Evolutionary conservation across 2,797 vertebrate genomes (phyloP).

Genomic region (Darevskia mixta): DNA sequence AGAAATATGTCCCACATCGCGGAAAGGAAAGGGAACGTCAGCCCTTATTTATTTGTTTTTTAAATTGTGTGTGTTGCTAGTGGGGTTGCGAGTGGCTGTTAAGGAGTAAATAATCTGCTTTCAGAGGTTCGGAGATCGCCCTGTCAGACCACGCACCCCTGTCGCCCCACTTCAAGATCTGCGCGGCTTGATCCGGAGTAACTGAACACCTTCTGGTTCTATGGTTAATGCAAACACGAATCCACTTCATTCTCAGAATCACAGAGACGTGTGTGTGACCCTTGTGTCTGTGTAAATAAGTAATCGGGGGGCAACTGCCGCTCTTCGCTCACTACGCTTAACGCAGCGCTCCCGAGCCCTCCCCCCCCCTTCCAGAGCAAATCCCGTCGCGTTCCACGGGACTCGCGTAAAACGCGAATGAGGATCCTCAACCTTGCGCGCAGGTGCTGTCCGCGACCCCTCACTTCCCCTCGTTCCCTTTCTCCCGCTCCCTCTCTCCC

Average conservation of each 20-base stretch:
- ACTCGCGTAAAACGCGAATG: not conserved
- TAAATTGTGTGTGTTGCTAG: too few relatives aligned
- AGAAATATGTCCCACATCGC: not conserved
- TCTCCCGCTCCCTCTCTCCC: rapidly evolving
- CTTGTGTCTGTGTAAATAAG: not conserved
- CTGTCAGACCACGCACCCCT: too few relatives aligned
- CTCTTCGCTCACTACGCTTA: not conserved
- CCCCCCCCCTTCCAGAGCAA: not conserved
- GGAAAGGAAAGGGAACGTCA: not conserved
- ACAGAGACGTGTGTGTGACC: not conserved
- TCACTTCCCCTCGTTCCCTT: rapidly evolving
- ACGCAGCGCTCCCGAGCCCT: not conserved
- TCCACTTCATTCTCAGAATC: not conserved
- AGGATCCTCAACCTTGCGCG: not conserved
- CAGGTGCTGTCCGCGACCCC: not conserved
- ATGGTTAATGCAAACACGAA: not conserved
- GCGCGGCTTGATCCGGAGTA: not conserved
- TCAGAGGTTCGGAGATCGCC: not conserved
- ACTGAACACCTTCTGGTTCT: not conserved
- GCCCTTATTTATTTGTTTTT: not conserved
- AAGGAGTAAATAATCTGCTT: not conserved
- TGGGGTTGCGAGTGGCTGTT: too few relatives aligned
- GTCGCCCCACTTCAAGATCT: not conserved
- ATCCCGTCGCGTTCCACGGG: not conserved
- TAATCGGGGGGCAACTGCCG: not conserved